Percentiles rank a stretch among this genome's conserved stretches.
Evolutionary conservation across 2,113 vertebrate genomes (phyloP).

Genomic region (Odocoileus hemionus): DNA sequence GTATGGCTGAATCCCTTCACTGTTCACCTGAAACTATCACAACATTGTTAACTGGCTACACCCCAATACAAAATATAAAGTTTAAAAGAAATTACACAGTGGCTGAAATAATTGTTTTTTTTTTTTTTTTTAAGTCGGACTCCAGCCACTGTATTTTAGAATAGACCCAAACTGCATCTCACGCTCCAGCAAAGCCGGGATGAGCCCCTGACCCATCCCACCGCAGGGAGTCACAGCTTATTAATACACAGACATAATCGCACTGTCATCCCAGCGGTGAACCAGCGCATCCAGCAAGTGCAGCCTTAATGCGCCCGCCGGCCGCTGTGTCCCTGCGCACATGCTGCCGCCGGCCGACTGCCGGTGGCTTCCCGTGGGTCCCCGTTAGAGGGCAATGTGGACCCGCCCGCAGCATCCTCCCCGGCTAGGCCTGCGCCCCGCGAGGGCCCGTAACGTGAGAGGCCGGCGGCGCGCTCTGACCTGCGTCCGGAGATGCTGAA

Average conservation of each 20-base stretch:
- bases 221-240: background rate
- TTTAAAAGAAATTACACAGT: background rate
- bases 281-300: background rate
- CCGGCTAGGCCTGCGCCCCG: background rate
- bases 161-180: background rate
- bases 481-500: background rate
- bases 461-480: background rate
- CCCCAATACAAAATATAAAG: background rate
- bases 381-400: background rate
- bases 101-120: background rate
- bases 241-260: fast-evolving
- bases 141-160: background rate
- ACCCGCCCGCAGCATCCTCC: background rate
- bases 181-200: fast-evolving
- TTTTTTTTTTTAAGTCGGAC: background rate
- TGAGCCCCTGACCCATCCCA: fast-evolving
- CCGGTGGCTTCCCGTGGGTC: background rate
- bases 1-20: background rate
- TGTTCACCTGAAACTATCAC: background rate
- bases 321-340: background rate
- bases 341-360: background rate
- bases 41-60: background rate
- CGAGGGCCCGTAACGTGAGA: background rate
- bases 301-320: background rate
- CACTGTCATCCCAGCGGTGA: fast-evolving